These are phyloP conservation scores for Dicaeum eximium DNA, from an alignment of 2,113 vertebrate species.

Conservation along the genomic window DNA sequence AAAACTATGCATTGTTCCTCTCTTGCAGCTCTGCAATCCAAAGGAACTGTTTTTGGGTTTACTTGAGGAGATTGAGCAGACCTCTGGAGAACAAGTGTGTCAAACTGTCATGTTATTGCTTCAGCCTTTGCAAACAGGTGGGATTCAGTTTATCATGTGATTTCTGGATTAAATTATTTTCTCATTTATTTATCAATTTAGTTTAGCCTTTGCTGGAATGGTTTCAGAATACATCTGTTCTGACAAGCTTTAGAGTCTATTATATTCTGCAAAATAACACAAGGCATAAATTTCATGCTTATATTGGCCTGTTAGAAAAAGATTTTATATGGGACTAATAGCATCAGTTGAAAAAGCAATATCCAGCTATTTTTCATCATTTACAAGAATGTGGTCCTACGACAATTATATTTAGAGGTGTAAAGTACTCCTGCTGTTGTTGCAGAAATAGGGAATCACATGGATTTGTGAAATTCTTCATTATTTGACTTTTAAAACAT, in stretches of 20 bases:
- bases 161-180: background rate
- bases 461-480: background rate
- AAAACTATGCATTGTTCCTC: background rate
- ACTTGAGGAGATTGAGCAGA: conserved; percentile 91
- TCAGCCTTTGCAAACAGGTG: conserved; percentile 90
- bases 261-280: background rate
- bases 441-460: background rate
- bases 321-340: background rate
- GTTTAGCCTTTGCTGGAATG: background rate
- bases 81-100: conserved; percentile 76
- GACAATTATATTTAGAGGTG: background rate
- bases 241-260: background rate
- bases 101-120: conserved; percentile 83
- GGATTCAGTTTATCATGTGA: background rate
- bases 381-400: background rate
- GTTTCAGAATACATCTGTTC: background rate
- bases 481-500: background rate
- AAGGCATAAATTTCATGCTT: background rate
- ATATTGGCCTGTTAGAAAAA: background rate
- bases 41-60: conserved; percentile 94
- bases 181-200: background rate
- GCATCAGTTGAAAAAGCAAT: background rate
- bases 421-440: background rate
- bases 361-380: background rate
- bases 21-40: conserved; percentile 85